Percentiles rank a stretch among this genome's conserved stretches.
phyloP scores from a whole-genome alignment of 2,888 invertebrate genomes.

The Zygothrica quintamaculata region DNA sequence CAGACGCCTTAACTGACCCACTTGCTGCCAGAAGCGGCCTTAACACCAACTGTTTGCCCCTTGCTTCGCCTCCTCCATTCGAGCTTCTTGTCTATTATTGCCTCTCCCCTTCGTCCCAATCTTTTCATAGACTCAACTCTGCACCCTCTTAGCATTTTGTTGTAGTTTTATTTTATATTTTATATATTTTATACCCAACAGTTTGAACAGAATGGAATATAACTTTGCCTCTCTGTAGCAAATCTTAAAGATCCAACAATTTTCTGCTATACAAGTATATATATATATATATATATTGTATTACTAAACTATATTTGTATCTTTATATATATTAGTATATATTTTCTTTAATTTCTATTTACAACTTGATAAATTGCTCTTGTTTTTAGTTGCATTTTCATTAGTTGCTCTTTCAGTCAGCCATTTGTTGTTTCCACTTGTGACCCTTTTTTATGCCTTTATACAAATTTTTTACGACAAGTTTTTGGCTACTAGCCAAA shows the following conservation, averaged over 20 bases:
- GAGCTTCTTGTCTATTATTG: constrained; percentile 9
- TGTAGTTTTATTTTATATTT: too few species aligned
- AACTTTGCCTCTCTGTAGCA: too few species aligned
- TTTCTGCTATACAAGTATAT: too few species aligned
- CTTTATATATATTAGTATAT: too few species aligned
- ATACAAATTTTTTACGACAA: constrained; percentile 32
- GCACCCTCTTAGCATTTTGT: neutral
- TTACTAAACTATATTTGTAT: too few species aligned
- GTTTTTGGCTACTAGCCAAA: constrained; percentile 40
- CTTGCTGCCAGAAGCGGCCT: constrained; percentile 40
- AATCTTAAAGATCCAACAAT: too few species aligned
- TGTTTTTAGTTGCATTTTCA: constrained; percentile 45
- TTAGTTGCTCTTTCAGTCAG: constrained; percentile 52
- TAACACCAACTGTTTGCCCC: neutral
- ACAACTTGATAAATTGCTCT: neutral
- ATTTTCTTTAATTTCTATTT: neutral
- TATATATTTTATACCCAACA: too few species aligned
- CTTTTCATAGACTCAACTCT: neutral
- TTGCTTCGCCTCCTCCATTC: neutral
- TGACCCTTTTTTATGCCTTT: constrained; percentile 33
- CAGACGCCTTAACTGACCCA: constrained; percentile 59
- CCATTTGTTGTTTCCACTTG: constrained; percentile 45
- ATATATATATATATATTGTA: too few species aligned
- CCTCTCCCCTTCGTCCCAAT: neutral
- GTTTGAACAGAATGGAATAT: too few species aligned